These are phyloP conservation scores for Lypha dubia DNA, from an alignment of 2,888 invertebrate genomes.

Conservation along the genomic window DNA sequence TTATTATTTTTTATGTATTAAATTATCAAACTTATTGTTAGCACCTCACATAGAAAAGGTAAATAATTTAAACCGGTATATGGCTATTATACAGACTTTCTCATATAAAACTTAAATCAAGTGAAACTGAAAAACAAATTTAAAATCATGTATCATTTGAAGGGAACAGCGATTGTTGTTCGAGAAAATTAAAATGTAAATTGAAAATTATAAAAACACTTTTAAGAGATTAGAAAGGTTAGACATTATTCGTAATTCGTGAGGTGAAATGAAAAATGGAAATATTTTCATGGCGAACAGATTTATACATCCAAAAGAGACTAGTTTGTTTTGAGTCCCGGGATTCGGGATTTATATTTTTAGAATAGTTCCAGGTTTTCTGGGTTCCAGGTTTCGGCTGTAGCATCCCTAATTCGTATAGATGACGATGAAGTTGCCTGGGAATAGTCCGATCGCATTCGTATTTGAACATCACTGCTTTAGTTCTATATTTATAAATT, in stretches of 20 bases:
- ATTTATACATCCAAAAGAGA: too few species aligned
- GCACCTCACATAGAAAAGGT: not conserved
- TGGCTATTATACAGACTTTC: not conserved
- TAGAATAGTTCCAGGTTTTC: too few species aligned
- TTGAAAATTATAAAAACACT: not conserved
- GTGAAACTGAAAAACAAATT: not conserved
- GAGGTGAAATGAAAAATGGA: not conserved
- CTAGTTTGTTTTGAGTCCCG: too few species aligned
- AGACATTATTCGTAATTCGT: too few species aligned
- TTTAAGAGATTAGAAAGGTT: not conserved
- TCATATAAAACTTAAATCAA: not conserved
- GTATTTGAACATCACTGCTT: too few species aligned
- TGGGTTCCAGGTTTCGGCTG: too few species aligned
- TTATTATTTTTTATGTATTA: not conserved
- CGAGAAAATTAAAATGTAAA: not conserved
- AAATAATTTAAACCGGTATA: not conserved
- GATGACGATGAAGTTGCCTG: too few species aligned
- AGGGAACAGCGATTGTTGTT: not conserved
- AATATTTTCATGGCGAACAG: too few species aligned
- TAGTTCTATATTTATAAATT: not conserved
- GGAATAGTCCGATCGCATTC: too few species aligned
- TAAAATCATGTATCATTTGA: not conserved
- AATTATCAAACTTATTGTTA: constrained; percentile 15
- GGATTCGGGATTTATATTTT: too few species aligned
- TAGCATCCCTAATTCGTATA: too few species aligned